Conservation (phyloP, 2,888 invertebrate genomes). For the Drosophila melanosoma region DNA sequence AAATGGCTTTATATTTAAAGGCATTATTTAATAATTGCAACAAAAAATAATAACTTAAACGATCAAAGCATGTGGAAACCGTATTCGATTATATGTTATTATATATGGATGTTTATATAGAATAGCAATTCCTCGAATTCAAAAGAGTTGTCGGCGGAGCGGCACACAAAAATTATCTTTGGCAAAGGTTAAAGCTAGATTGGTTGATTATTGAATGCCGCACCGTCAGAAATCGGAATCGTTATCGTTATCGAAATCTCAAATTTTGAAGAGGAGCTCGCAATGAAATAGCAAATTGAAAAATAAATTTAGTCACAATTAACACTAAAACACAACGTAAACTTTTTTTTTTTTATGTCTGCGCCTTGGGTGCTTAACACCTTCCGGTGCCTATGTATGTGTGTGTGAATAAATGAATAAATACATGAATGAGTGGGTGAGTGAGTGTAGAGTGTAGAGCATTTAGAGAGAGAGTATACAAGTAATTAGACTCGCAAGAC, state of each 20-base stretch:
- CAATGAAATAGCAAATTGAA: slow-evolving; percentile 20
- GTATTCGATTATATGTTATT: slow-evolving; percentile 5
- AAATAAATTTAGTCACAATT: slow-evolving; percentile 31
- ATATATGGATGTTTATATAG: slow-evolving; percentile 20
- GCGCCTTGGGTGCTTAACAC: slow-evolving; percentile 32
- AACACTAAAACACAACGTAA: slow-evolving; percentile 47
- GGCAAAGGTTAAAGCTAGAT: slow-evolving; percentile 54
- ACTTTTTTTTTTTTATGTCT: slow-evolving; percentile 26
- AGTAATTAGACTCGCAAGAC: slow-evolving; percentile 68
- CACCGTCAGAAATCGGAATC: slow-evolving; percentile 26
- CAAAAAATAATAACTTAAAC: slow-evolving; percentile 31
- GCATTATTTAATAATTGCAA: slow-evolving; percentile 67
- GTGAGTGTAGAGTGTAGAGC: slow-evolving; percentile 9
- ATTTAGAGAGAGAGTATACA: slow-evolving; percentile 29
- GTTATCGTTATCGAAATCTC: slow-evolving; percentile 30
- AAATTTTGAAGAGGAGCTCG: neutral
- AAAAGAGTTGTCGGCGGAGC: neutral
- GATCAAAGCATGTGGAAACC: slow-evolving; percentile 31
- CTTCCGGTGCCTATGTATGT: slow-evolving; percentile 21
- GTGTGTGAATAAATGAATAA: slow-evolving; percentile 5
- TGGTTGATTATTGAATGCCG: slow-evolving; percentile 49
- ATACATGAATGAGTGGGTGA: neutral
- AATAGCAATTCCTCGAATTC: slow-evolving; percentile 31
- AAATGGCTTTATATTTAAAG: slow-evolving; percentile 33
- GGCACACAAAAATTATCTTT: slow-evolving; percentile 64